Base-by-base conservation (phyloP, 1,140 invertebrate species). In the Papilio glaucus region DNA sequence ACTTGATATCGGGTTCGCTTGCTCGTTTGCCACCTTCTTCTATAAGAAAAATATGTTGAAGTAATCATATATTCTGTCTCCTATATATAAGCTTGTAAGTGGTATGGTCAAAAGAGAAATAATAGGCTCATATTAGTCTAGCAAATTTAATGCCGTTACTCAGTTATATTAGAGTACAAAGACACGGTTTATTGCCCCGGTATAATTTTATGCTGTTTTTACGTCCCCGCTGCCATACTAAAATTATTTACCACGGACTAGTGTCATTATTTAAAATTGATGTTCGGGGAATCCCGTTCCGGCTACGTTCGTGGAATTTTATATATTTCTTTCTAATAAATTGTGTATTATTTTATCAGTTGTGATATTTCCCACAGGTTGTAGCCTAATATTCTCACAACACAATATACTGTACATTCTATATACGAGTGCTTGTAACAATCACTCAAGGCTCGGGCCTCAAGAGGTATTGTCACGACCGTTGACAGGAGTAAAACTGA, bases 181-280 rank as follows among this genome's bases (percentile, higher is more conserved):
- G 62, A 65, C 65, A 42, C 24, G 4, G 65, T 68, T 68, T 68
- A 68, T 68, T 68, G 41, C 67, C 33, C 67, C 29, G 67, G 24
- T 53, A 69, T 69, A 69, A 69, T 69, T 69, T 69, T 69, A 69
- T 42, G 67, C 42, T 49, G 67, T 69, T 69, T 69, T 69, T 33
- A 69, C 67, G 41, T 69, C 41, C 24, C n/a, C 39, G 21, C 12
- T 45, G 39, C 38, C 21, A 57, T 21, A 57, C 18, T 57, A 15
- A 49, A 53, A 49, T 69, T 69, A 29, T 68, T 68, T 68, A 68
- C 10, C 42, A 24, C 67, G 26, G 67, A 3, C 67, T 21, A 0
- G 41, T 37, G 67, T 69, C 67, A 69, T 69, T 69, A 69, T 69
- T 69, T 49, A 15, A 49, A 69, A 69, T 69, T 69, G 67, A 69